phyloP scores from a whole-genome alignment of 2,888 invertebrate species.

The Synergus japonicus region DNA sequence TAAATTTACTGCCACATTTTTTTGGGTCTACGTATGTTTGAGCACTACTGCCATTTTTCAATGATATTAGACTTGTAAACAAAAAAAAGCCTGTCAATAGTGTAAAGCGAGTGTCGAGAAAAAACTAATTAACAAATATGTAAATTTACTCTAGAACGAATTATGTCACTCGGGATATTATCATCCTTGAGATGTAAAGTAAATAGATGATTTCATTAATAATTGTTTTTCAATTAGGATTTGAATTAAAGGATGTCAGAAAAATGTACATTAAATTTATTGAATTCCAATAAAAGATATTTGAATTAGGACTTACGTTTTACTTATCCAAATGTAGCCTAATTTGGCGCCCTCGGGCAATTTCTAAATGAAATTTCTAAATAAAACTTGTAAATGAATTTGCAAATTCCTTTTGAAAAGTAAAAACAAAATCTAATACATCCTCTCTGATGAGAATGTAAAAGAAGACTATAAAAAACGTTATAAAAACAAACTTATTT shows the following conservation, averaged over 20 bases:
- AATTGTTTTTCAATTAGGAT: conserved; percentile 36
- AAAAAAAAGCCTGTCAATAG: conserved; percentile 67
- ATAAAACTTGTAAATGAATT: no score
- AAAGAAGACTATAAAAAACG: no score
- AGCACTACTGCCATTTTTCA: conserved; percentile 75
- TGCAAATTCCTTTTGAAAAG: no score
- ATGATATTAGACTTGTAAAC: conserved; percentile 61
- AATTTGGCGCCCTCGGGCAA: no score
- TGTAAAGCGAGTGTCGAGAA: conserved; percentile 64
- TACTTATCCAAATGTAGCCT: neutral
- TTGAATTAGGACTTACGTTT: conserved; percentile 16
- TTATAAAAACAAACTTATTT: neutral
- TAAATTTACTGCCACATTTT: conserved; percentile 71
- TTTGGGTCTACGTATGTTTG: conserved; percentile 70
- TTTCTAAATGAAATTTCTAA: no score
- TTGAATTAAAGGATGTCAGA: conserved; percentile 20
- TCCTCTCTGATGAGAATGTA: no score
- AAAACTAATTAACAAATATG: conserved; percentile 56
- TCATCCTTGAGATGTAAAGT: conserved; percentile 3
- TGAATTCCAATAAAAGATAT: conserved; percentile 51
- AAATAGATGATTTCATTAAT: conserved; percentile 16
- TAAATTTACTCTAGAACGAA: conserved; percentile 59
- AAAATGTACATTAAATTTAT: conserved; percentile 52
- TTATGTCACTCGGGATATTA: conserved; percentile 33
- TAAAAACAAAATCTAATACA: no score